Evolutionary conservation across 2,797 vertebrate genomes (phyloP).

Genomic region (Enteromius mattozi): DNA sequence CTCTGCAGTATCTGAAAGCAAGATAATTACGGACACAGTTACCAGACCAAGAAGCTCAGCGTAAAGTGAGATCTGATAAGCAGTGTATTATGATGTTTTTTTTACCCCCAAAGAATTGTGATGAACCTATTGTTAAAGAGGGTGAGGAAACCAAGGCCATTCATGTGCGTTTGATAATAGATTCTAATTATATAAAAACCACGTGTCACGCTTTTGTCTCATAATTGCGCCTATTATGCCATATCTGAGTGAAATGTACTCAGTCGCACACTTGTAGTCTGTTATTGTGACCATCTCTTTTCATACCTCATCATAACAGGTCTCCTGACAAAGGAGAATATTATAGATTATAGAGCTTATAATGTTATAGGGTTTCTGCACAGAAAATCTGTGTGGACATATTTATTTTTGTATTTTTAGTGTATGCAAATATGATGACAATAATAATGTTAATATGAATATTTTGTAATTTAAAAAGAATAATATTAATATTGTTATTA

Average conservation of each 20-base stretch:
- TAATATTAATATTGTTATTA: too few species aligned
- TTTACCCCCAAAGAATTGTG: background rate
- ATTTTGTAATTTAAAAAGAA: background rate
- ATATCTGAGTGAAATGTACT: conserved; percentile 18
- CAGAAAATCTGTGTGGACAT: background rate
- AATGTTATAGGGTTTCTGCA: background rate
- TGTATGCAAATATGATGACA: background rate
- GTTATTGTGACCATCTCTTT: conserved; percentile 38
- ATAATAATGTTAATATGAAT: background rate
- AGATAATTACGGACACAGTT: conserved; percentile 31
- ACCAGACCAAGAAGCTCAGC: background rate
- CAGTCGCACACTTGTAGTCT: background rate
- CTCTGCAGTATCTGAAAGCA: background rate
- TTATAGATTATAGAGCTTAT: background rate
- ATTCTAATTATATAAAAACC: conserved; percentile 46
- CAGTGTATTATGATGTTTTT: conserved; percentile 3
- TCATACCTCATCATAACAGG: conserved; percentile 27
- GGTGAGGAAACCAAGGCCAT: conserved; percentile 25
- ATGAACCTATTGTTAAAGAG: conserved; percentile 45
- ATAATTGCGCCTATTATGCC: conserved; percentile 41
- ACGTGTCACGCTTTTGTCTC: conserved; percentile 25
- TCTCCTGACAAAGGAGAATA: conserved; percentile 20
- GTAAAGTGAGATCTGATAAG: conserved; percentile 31
- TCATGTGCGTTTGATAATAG: conserved; percentile 46
- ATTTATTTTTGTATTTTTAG: background rate